phyloP scores from a whole-genome alignment of 2,888 invertebrate genomes.

The Drosophila anomalata region DNA sequence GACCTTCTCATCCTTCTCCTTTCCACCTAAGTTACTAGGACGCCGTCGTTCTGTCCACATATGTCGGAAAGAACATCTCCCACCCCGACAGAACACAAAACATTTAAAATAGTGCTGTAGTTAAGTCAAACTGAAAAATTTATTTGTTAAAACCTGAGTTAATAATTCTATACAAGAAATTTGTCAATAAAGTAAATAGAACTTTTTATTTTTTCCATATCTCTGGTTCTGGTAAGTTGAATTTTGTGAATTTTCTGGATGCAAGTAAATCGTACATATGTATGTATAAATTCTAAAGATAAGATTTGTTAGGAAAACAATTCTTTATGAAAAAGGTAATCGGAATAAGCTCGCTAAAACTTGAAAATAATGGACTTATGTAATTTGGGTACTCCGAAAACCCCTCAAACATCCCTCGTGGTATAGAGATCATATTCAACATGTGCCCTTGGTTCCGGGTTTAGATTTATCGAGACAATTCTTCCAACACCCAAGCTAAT shows the following conservation, averaged over 20 bases:
- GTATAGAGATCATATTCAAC: not conserved
- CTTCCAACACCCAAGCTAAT: not conserved
- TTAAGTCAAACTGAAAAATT: not conserved
- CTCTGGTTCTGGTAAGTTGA: too few relatives aligned
- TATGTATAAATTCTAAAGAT: too few relatives aligned
- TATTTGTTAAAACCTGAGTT: too few relatives aligned
- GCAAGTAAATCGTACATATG: too few relatives aligned
- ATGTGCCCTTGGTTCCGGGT: constrained; percentile 1
- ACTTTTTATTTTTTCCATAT: too few relatives aligned
- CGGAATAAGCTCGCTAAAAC: not conserved
- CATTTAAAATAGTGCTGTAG: not conserved
- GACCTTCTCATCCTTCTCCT: not conserved
- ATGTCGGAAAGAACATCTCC: not conserved
- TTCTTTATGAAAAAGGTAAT: too few relatives aligned
- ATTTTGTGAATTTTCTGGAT: too few relatives aligned
- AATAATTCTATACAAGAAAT: too few relatives aligned
- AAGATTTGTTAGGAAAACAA: too few relatives aligned
- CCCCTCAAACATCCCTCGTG: not conserved
- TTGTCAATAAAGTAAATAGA: too few relatives aligned
- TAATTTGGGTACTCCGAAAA: not conserved
- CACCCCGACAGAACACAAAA: not conserved
- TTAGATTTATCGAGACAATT: not conserved
- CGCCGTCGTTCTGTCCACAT: not conserved
- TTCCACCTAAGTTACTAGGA: not conserved
- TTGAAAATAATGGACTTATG: not conserved